These are phyloP conservation scores for Nephrotoma flavescens DNA, from an alignment of 2,888 invertebrate species.

Conservation along the genomic window DNA sequence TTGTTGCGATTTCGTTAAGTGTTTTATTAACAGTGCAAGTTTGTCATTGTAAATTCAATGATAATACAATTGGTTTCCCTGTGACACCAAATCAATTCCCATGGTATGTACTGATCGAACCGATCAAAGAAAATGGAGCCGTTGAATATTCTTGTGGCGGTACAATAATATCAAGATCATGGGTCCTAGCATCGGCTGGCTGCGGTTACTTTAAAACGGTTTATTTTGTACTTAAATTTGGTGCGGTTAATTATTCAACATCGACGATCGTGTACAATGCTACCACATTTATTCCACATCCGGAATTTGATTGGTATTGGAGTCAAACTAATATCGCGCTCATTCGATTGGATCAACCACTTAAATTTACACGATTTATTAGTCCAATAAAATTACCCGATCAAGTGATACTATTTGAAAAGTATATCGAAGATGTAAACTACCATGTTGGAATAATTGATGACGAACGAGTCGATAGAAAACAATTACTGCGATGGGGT, in stretches of 20 bases:
- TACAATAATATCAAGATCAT: not conserved
- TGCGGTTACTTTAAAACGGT: not conserved
- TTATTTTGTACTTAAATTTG: not conserved
- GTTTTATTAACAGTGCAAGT: not conserved
- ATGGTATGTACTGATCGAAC: not conserved
- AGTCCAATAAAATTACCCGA: not conserved
- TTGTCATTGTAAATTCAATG: not conserved
- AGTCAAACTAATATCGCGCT: not conserved
- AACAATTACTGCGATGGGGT: not conserved
- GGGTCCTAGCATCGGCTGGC: not conserved
- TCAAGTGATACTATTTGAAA: not conserved
- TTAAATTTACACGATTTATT: not conserved
- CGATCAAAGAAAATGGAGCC: not conserved
- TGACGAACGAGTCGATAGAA: not conserved
- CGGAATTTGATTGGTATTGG: not conserved
- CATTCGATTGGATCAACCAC: not conserved
- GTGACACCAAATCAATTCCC: not conserved
- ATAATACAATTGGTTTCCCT: not conserved
- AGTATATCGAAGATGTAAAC: not conserved
- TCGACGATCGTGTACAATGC: not conserved
- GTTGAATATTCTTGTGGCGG: not conserved
- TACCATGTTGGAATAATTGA: not conserved
- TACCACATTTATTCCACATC: not conserved
- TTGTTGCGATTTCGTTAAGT: not conserved
- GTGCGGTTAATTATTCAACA: not conserved